Evolutionary conservation across 2,888 invertebrate genomes (phyloP).

Genomic region (Glaucopsyche alexis): DNA sequence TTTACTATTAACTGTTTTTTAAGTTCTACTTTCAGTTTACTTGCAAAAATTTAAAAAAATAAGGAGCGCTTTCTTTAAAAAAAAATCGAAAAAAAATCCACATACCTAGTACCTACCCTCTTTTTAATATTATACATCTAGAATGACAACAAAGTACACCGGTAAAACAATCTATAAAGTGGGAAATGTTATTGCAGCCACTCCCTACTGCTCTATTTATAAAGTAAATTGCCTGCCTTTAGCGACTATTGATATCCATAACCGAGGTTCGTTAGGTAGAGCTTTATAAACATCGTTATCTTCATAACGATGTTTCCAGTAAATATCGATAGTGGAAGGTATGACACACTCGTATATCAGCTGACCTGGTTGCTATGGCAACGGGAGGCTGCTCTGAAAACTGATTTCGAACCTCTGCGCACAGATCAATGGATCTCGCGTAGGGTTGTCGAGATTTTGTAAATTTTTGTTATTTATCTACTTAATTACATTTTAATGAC

Average conservation of each 20-base stretch:
- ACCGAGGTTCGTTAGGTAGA: slow-evolving; percentile 44
- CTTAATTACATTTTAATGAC: neutral
- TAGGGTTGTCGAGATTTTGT: slow-evolving; percentile 53
- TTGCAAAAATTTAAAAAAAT: too few relatives aligned
- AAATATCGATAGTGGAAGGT: neutral
- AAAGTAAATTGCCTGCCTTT: slow-evolving; percentile 69
- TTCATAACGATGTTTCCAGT: slow-evolving; percentile 12
- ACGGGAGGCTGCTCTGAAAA: slow-evolving; percentile 64
- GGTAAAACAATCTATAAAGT: slow-evolving; percentile 67
- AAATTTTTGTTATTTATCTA: neutral
- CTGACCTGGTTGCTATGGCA: slow-evolving; percentile 54
- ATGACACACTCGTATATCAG: slow-evolving; percentile 31
- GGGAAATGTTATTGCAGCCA: slow-evolving; percentile 64
- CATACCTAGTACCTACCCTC: too few relatives aligned
- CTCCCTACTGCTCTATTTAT: slow-evolving; percentile 72
- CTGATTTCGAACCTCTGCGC: slow-evolving; percentile 58
- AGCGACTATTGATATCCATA: slow-evolving; percentile 50
- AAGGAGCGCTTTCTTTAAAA: too few relatives aligned
- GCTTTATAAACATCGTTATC: slow-evolving; percentile 28
- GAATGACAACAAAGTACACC: slow-evolving; percentile 23
- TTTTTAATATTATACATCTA: too few relatives aligned
- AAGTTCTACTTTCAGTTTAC: too few relatives aligned
- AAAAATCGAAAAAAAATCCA: too few relatives aligned
- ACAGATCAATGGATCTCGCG: slow-evolving; percentile 69
- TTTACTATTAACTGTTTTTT: too few relatives aligned